Base-by-base conservation (phyloP, 2,888 invertebrate species). In the Elegia similella region DNA sequence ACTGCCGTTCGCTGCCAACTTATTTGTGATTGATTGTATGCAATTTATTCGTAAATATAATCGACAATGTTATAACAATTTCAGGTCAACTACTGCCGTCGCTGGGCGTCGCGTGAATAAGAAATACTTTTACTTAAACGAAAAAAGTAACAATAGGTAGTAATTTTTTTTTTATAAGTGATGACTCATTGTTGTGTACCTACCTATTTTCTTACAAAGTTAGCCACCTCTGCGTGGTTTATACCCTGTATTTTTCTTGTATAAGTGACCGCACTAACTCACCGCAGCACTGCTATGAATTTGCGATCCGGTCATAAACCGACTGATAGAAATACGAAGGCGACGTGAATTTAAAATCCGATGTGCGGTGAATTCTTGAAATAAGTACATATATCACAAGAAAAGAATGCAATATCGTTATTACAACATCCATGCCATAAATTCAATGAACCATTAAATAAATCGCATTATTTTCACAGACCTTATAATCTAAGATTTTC, bases 291-390 rank as follows among this genome's bases (percentile, higher is more conserved):
- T 15, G 48, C 29, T 16, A 34, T 52, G 58, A 63, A 66, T 67
- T 65, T 64, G 61, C 61, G 55, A 64, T 64, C 64, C 62, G 68
- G 65, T 63, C 69, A 69, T 78, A 76, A 77, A 72, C 64, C 64
- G 61, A 62, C 64, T 64, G 64, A 61, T 62, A 62, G 71, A 76
- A 70, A 72, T 61, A 68, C 70, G 67, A 65, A 63, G 62, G 59
- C 65, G 62, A 67, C 76, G 66, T 69, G 72, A 79, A 82, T 84
- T 75, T 69, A 74, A 81, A 80, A n/a, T 32, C 10, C 62, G 59
- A 56, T 58, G 65, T 78, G 76, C 70, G 60, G 63, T 63, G 80
- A 78, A 82, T 82, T 65, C 69, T 54, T 68, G 66, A 73, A 63
- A 62, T 62, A 60, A 61, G 62, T 62, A 59, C 46, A 70, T 72